Evolutionary conservation across 2,888 invertebrate species (phyloP), one percentile per base, ranked within the genome.

Genomic region (Hirtodrosophila histrioides): DNA sequence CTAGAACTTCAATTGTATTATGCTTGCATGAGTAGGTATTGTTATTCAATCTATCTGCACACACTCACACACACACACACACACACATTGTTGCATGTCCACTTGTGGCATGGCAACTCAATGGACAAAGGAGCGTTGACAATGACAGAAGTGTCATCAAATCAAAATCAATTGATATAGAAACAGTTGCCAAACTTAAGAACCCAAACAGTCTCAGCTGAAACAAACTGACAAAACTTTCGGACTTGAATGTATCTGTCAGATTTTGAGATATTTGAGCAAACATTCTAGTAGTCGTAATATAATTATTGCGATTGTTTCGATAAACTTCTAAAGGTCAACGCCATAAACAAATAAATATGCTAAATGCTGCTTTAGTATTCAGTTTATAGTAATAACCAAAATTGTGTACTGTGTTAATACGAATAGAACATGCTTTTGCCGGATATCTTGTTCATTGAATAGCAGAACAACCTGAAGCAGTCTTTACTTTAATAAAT

Each of bases 71-170:
- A 36, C 10, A 17, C 9, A 49, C 9, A 49, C 40, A 36, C 36
- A 23, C 33, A 39, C 11, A 49, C 37, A 9, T 24, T 29, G 10
- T 29, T 51, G 31, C 17, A 24, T 17, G 50, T 27, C 51, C 56
- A 62, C 43, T 72, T 72, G 73, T 55, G 63, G 58, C 57, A 17
- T 67, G 67, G 17, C 54, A 62, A 37, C 54, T 41, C 57, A 54
- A 31, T 55, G 55, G 44, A 63, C 55, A 60, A 63, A 68, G 43
- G 50, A 63, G 53, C 44, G 40, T 27, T 45, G 53, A 63, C 72
- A 60, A 63, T 63, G 72, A 36, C 55, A 72, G 39, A 54, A 46
- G 41, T 43, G 56, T 50, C 56, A 54, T 57, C 53, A 10, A 54
- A 50, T 61, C 37, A 60, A 10, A 49, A 39, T 29, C 53, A 23